Conservation (phyloP, 2,113 vertebrate genomes). For the Dicaeum eximium region DNA sequence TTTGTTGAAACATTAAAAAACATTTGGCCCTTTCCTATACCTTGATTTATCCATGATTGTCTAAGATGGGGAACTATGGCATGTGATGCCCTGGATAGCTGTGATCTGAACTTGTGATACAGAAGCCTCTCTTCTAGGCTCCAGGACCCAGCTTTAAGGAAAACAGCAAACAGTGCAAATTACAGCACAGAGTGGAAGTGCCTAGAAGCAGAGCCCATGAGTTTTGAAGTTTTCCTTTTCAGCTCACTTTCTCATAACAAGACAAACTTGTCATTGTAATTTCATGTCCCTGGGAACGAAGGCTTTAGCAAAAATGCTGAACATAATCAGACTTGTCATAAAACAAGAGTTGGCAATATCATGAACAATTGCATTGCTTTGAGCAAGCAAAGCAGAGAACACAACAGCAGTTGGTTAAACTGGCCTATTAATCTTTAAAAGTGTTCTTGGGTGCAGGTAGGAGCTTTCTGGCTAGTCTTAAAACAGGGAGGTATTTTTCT, state of each 20-base stretch:
- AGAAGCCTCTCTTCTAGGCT: background rate
- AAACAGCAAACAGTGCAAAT: background rate
- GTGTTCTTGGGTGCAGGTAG: background rate
- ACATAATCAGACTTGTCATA: background rate
- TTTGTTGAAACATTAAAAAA: background rate
- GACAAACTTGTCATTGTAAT: background rate
- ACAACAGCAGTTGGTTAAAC: slow-evolving; percentile 12
- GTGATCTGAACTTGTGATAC: background rate
- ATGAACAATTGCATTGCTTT: background rate
- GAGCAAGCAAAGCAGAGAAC: background rate
- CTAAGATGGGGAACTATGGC: background rate
- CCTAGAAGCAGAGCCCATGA: background rate
- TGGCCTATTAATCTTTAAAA: slow-evolving; percentile 32
- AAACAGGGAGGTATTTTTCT: background rate
- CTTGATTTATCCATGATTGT: background rate
- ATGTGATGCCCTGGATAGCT: background rate
- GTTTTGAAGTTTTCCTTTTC: background rate
- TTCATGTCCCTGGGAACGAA: background rate
- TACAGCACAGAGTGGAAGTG: background rate
- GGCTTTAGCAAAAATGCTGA: background rate
- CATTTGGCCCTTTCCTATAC: background rate
- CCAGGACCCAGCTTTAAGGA: background rate
- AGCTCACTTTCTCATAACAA: background rate
- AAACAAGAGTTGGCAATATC: background rate
- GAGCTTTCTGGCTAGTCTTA: background rate